phyloP scores from a whole-genome alignment of 2,888 invertebrate genomes.

The Nymphalis urticae region DNA sequence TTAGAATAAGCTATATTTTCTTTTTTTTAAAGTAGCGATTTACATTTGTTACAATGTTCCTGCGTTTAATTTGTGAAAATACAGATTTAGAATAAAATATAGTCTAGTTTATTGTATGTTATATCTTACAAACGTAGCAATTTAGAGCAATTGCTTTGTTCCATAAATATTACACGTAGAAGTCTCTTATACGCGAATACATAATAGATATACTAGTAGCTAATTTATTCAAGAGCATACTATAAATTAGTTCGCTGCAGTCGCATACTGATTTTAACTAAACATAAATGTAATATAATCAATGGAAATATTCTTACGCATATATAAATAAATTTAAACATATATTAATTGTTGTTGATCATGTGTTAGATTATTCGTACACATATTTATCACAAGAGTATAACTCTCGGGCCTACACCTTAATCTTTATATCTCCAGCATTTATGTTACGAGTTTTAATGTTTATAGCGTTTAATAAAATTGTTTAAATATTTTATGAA shows the following conservation, averaged over 20 bases:
- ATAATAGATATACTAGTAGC: background rate
- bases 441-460: background rate
- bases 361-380: background rate
- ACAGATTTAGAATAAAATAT: background rate
- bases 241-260: background rate
- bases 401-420: background rate
- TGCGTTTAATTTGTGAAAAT: too few relatives aligned
- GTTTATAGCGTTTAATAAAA: background rate
- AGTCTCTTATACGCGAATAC: slow-evolving; percentile 3
- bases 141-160: slow-evolving; percentile 1
- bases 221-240: background rate
- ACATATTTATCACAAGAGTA: background rate
- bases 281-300: slow-evolving; percentile 1
- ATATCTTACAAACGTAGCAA: background rate
- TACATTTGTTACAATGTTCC: too few relatives aligned
- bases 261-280: background rate
- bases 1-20: too few relatives aligned
- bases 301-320: too few relatives aligned
- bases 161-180: background rate
- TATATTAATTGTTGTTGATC: too few relatives aligned
- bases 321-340: too few relatives aligned
- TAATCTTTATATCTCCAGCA: background rate
- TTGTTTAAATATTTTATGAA: background rate
- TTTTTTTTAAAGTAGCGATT: too few relatives aligned
- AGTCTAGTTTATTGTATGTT: background rate